Evolutionary conservation across 2,113 vertebrate genomes (phyloP), one percentile per base, ranked within the genome.

Genomic region (Erythrocercus mccallii): DNA sequence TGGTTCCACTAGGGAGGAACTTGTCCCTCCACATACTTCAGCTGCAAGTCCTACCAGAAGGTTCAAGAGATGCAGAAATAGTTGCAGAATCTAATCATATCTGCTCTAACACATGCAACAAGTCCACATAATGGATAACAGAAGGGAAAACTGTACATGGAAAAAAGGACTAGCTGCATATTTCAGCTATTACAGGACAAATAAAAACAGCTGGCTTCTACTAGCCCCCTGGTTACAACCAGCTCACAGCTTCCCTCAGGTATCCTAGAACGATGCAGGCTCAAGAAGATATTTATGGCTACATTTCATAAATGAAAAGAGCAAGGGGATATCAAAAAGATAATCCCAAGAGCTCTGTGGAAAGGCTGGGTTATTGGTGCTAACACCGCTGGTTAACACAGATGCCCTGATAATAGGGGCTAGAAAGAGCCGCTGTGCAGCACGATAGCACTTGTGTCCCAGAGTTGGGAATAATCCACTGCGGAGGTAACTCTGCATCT

Each of bases 181-280:
- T 38, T 73, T 89, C 71, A 57, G 42, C 66, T 71, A 90, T 85
- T 94, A 90, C 27, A 91, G 68, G 44, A 83, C 90, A 95, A 95
- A 93, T 65, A 65, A 70, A 88, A 91, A 6, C 84, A 89, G 74
- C 50, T 95, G 92, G 27, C 79, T 91, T 92, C 89, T 87, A 42
- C 80, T 47, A 78, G 54, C 24, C 27, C 64, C 35, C 19, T 28
- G 50, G 70, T 72, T 74, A 72, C 22, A 82, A 61, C 38, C 15
- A 69, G 78, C 53, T 77, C 60, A 88, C 24, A 58, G 81, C 50
- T 79, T 81, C 83, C 60, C 50, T 79, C 31, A 76, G 86, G 72
- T 90, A 81, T 20, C 40, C 16, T 76, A 53, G 48, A 64, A 68
- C 44, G 93, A 66, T 15, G 68, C 18, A 56, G 9, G 35, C 79